These are phyloP conservation scores for Aproaerema taeniolella DNA, from an alignment of 2,888 invertebrate species.

Conservation along the genomic window DNA sequence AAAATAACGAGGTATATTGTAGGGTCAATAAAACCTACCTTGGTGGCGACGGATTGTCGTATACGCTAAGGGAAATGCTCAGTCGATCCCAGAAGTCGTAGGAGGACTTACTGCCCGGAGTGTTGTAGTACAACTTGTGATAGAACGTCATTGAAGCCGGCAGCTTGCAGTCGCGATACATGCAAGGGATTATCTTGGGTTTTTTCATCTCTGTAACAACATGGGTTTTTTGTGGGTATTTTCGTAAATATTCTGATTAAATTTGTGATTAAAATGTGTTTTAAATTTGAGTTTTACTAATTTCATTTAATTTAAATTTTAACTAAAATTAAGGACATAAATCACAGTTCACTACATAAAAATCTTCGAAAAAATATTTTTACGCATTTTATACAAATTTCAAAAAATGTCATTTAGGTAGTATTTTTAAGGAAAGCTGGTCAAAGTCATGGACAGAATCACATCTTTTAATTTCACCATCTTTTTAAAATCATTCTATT, in stretches of 20 bases:
- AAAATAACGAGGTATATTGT: too few relatives aligned
- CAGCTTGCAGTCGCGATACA: conserved; percentile 80
- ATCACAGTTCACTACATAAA: too few relatives aligned
- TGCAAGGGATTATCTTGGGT: conserved; percentile 83
- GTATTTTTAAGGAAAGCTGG: too few relatives aligned
- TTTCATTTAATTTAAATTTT: background rate
- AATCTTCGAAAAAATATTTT: too few relatives aligned
- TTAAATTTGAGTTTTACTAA: background rate
- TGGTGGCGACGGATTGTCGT: conserved; percentile 13
- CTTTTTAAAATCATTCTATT: too few relatives aligned
- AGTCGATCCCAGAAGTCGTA: conserved; percentile 84
- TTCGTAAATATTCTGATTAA: background rate
- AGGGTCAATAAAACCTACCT: conserved; percentile 21
- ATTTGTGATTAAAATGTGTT: background rate
- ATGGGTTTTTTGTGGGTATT: too few relatives aligned
- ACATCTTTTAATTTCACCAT: too few relatives aligned
- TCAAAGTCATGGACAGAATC: too few relatives aligned
- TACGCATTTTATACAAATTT: too few relatives aligned
- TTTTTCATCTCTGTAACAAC: conserved; percentile 43
- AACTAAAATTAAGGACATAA: too few relatives aligned
- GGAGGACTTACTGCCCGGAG: conserved; percentile 39
- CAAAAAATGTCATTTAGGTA: too few relatives aligned
- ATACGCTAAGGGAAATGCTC: conserved; percentile 58
- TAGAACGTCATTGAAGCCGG: conserved; percentile 82
- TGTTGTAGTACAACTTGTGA: conserved; percentile 76